phyloP scores from a whole-genome alignment of 1,140 invertebrate species.

The Aphelenchoides besseyi region DNA sequence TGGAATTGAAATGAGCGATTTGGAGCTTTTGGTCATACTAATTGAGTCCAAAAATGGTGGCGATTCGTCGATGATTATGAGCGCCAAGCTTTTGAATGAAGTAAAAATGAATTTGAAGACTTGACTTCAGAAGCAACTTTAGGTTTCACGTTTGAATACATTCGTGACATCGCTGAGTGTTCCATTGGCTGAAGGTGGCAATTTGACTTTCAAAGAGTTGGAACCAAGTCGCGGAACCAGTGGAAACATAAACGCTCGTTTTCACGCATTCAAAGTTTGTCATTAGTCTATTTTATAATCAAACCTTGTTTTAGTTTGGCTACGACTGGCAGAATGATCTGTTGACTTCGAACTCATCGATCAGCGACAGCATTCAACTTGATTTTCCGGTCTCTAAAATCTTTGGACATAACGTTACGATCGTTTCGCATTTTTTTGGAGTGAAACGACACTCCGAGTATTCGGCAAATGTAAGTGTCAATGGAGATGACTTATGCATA shows the following conservation, averaged over 20 bases:
- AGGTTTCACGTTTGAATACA: slow-evolving; percentile 28
- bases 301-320: slow-evolving; percentile 28
- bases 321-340: slow-evolving; percentile 27
- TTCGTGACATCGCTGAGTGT: slow-evolving; percentile 21
- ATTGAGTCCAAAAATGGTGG: slow-evolving; percentile 32
- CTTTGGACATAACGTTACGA: slow-evolving; percentile 38
- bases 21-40: slow-evolving; percentile 33
- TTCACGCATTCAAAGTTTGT: slow-evolving; percentile 40
- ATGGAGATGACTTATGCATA: too few species aligned
- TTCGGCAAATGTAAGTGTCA: background rate
- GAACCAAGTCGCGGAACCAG: slow-evolving; percentile 12
- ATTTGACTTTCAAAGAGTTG: slow-evolving; percentile 26
- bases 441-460: slow-evolving; percentile 27
- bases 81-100: slow-evolving; percentile 23
- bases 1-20: slow-evolving; percentile 28
- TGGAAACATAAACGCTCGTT: slow-evolving; percentile 38
- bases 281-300: slow-evolving; percentile 3
- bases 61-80: slow-evolving; percentile 24
- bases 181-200: slow-evolving; percentile 2
- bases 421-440: slow-evolving; percentile 38
- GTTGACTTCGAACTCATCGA: slow-evolving; percentile 19
- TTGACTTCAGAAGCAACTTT: slow-evolving; percentile 37
- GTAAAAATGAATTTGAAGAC: slow-evolving; percentile 15
- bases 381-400: slow-evolving; percentile 36
- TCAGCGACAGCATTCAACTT: slow-evolving; percentile 27